These are phyloP conservation scores for Premnoplex brunnescens DNA, from an alignment of 2,797 vertebrate genomes.

Conservation along the genomic window DNA sequence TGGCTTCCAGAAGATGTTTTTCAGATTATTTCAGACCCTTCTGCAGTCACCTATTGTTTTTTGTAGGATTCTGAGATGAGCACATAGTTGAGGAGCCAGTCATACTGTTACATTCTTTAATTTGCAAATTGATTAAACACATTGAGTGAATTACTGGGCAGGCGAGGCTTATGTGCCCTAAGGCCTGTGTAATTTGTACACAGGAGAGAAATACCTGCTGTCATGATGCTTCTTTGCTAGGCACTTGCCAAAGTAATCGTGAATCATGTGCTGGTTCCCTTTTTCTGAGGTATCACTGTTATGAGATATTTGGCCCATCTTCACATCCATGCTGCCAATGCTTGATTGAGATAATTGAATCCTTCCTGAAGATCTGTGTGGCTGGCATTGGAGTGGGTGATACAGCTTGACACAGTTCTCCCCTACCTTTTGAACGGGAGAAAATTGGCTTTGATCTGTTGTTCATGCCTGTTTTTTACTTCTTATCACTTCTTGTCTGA, in stretches of 20 bases:
- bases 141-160: background rate
- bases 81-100: background rate
- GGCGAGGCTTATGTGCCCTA: background rate
- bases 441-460: background rate
- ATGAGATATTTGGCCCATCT: background rate
- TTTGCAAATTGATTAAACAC: background rate
- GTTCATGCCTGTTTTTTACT: background rate
- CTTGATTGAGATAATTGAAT: background rate
- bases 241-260: fast-evolving
- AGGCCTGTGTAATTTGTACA: background rate
- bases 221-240: background rate
- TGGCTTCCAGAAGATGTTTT: background rate
- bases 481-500: background rate
- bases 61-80: background rate
- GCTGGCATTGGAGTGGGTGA: background rate
- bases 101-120: background rate
- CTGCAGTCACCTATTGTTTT: background rate
- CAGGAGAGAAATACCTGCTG: background rate
- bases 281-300: background rate
- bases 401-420: background rate
- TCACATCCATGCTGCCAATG: background rate
- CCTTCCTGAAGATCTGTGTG: background rate
- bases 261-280: background rate
- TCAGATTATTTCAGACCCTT: background rate
- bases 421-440: background rate